Base-by-base conservation (phyloP, 2,888 invertebrate genomes). In the Orgyia antiqua region DNA sequence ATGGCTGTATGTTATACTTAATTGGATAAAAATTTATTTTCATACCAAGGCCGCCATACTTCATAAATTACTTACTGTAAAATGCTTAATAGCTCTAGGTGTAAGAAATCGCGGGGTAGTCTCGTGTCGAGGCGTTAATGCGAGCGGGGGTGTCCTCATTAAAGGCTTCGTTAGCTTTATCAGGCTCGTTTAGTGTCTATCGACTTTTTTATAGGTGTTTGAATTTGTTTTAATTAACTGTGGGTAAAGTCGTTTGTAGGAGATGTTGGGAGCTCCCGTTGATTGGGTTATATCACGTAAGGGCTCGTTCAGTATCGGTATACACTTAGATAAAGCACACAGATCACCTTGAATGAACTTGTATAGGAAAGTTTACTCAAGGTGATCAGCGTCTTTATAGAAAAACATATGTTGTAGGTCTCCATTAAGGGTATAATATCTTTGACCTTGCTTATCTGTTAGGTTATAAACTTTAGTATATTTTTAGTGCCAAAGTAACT, bases 171-270 rank as follows among this genome's bases (percentile, higher is more conserved):
- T 53, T 51, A 51, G 54, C 41, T 56, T 58, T 59, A 67, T 67
- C 67, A 63, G 56, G 24, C 18, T 24, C 44, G 42, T 45, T 49
- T 35, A 39, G 30, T 39, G 38, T 43, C 29, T 41, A 52, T 52
- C 56, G 45, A 15, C 37, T 33, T 55, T 58, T 65, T 67, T 67
- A 67, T 67, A 49, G 61, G 55, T 63, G 61, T 67, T 66, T 55
- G 59, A 59, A 60, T 57, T 64, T 58, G 61, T 65, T 67, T 59
- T 63, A 63, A 63, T 61, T 61, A 63, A 54, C 44, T 43, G 51
- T 57, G 39, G 23, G 40, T 9, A 32, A 20, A 29, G 38, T 53
- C 12, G 27, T 27, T 17, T 13, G 10, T 4, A 25, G n/a, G 25
- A 29, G 27, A 36, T 36, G 36, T 30, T 31, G 30, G 8, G 2